phyloP scores from a whole-genome alignment of 2,888 invertebrate genomes.

The Brachyptera putata region DNA sequence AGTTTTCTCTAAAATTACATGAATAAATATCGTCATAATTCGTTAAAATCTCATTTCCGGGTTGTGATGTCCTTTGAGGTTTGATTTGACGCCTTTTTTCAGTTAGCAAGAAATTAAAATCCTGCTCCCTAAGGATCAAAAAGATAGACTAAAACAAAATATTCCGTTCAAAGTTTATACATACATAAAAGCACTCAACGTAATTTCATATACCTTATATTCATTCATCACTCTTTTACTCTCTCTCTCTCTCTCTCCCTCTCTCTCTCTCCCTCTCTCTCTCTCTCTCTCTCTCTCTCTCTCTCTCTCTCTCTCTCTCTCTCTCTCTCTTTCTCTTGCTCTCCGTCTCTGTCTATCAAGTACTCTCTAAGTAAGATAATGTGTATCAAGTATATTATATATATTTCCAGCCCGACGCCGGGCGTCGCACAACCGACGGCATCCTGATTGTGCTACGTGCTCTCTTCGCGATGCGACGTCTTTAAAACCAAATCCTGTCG shows the following conservation, averaged over 20 bases:
- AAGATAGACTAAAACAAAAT: no score
- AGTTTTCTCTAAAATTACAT: no score
- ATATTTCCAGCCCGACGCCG: not conserved
- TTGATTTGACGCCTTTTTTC: no score
- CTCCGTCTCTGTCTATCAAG: not conserved
- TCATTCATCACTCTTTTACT: not conserved
- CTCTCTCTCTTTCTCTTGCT: not conserved
- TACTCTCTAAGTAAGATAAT: no score
- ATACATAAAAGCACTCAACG: no score
- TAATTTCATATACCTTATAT: no score
- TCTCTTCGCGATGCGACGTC: not conserved
- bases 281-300: not conserved
- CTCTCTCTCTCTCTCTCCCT: not conserved
- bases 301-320: not conserved
- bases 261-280: not conserved
- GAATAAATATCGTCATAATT: no score
- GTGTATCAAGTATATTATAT: not conserved
- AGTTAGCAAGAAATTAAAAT: no score
- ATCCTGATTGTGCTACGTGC: not conserved
- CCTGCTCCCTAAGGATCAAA: no score
- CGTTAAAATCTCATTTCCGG: no score
- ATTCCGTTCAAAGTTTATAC: no score
- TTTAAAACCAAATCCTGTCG: slow-evolving; percentile 1
- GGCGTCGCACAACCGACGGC: not conserved
- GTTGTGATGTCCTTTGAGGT: no score